Evolutionary conservation across 2,797 vertebrate genomes (phyloP).

Genomic region (Chaetophractus vellerosus): DNA sequence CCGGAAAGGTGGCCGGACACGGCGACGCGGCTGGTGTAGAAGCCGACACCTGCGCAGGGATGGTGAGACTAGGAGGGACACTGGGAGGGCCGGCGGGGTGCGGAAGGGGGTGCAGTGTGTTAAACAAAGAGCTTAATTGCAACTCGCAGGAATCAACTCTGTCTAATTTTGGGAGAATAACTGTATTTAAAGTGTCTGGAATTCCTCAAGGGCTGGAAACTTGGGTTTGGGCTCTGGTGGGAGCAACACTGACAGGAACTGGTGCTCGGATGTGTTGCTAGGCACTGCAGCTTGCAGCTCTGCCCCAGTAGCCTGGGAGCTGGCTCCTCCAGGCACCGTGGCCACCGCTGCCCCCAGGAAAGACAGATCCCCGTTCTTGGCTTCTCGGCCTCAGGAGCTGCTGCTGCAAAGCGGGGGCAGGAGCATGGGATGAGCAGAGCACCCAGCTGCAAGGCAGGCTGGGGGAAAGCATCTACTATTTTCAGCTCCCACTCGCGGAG

Average conservation of each 20-base stretch:
- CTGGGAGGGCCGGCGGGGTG: background rate
- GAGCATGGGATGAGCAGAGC: background rate
- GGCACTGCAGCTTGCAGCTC: accelerated
- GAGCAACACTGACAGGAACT: background rate
- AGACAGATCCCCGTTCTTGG: no score
- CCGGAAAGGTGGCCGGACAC: no score
- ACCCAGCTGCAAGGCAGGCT: background rate
- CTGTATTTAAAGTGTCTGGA: background rate
- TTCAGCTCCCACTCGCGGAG: background rate
- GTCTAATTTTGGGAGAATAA: background rate
- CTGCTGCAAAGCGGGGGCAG: background rate
- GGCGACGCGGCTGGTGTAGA: no score
- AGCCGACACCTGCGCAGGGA: background rate
- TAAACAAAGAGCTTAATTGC: background rate
- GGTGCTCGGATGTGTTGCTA: accelerated
- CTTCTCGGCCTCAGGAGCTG: no score
- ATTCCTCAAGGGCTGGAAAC: background rate
- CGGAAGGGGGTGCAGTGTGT: background rate
- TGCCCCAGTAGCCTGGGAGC: accelerated
- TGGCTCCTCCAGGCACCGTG: background rate
- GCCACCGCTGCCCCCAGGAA: background rate
- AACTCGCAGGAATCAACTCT: background rate
- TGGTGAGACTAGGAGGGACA: background rate
- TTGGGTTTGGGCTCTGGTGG: background rate
- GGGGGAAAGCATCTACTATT: background rate